phyloP scores from a whole-genome alignment of 2,888 invertebrate genomes.

The Orthosia incerta region DNA sequence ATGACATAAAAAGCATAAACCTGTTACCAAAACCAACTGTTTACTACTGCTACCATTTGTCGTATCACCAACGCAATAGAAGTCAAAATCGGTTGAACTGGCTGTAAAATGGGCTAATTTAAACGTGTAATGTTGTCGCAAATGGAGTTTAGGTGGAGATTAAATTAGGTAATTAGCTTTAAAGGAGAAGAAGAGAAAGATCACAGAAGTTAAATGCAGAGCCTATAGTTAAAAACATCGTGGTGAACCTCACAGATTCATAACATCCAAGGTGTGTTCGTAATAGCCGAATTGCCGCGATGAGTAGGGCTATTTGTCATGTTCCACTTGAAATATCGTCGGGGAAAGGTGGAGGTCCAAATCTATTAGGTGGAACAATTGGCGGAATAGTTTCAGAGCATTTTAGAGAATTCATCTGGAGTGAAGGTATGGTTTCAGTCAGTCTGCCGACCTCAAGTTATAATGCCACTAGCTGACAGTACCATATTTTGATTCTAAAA shows the following conservation, averaged over 20 bases:
- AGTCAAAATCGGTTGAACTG: too few species aligned
- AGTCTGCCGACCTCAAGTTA: too few species aligned
- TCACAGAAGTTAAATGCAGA: not conserved
- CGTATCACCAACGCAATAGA: too few species aligned
- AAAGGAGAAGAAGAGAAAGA: not conserved
- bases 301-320: slow-evolving; percentile 35
- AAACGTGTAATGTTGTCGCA: too few species aligned
- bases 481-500: too few species aligned
- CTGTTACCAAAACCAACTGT: too few species aligned
- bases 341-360: slow-evolving; percentile 18
- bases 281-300: slow-evolving; percentile 26
- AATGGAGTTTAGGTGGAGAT: too few species aligned
- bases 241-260: not conserved
- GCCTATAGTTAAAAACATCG: not conserved
- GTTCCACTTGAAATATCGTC: slow-evolving; percentile 23
- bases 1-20: too few species aligned
- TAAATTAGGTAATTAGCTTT: not conserved
- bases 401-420: not conserved
- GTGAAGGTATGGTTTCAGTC: not conserved
- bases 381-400: not conserved
- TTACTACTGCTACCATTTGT: too few species aligned
- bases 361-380: slow-evolving; percentile 28
- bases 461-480: too few species aligned
- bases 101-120: too few species aligned
- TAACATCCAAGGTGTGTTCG: slow-evolving; percentile 42